phyloP scores from a whole-genome alignment of 2,113 vertebrate genomes.

The Raja brachyura region DNA sequence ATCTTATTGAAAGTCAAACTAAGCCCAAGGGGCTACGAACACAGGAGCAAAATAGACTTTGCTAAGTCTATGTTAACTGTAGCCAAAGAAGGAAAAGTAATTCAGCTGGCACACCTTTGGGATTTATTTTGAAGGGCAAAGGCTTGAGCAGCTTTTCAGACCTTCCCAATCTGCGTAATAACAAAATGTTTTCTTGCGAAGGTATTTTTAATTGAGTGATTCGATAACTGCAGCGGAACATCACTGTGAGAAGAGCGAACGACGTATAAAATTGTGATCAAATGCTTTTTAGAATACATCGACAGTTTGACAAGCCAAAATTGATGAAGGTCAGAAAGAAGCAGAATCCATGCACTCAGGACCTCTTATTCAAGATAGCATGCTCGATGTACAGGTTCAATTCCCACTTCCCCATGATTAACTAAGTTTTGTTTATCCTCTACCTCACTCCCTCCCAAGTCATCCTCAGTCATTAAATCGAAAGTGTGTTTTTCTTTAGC shows the following conservation, averaged over 20 bases:
- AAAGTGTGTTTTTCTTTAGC: neutral
- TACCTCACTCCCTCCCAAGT: no score
- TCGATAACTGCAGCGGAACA: neutral
- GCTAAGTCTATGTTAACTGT: neutral
- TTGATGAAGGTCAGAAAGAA: neutral
- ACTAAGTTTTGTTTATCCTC: no score
- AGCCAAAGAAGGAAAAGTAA: neutral
- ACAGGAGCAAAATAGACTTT: no score
- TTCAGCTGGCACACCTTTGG: neutral
- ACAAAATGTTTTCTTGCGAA: neutral
- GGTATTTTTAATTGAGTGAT: neutral
- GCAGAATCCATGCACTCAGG: neutral
- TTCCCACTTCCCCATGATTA: neutral
- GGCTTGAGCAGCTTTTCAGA: neutral
- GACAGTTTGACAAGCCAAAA: neutral
- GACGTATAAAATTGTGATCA: neutral
- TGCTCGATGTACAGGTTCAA: neutral
- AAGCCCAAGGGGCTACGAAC: no score
- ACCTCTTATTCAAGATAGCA: neutral
- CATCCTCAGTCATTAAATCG: neutral
- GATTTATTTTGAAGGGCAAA: neutral
- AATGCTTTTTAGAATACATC: neutral
- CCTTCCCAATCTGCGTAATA: neutral
- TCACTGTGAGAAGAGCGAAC: neutral
- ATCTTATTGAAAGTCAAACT: no score